A percentile compares a stretch with the other conserved stretches of the same genome.
phyloP scores from a whole-genome alignment of 1,140 invertebrate species.

The Ceratina australensis region DNA sequence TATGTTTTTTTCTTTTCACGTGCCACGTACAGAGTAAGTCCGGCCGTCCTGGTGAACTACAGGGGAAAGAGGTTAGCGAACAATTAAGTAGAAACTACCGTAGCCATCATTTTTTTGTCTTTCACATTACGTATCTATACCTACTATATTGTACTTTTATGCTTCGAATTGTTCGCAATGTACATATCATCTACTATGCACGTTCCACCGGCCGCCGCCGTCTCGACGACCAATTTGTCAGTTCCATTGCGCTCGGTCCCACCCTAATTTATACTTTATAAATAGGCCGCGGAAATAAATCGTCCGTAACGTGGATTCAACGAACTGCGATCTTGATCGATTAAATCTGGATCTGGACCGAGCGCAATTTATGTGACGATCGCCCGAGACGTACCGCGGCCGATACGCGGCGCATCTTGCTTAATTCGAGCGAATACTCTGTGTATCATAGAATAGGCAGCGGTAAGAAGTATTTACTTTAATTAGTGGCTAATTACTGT shows the following conservation, averaged over 20 bases:
- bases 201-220: no score
- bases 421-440: conserved; percentile 64
- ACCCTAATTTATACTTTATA: no score
- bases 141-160: background rate
- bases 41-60: conserved; percentile 79
- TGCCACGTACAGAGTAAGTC: conserved; percentile 69
- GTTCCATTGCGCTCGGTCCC: no score
- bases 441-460: conserved; percentile 43
- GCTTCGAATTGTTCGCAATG: background rate
- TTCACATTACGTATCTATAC: background rate
- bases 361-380: background rate
- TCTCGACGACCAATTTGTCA: no score
- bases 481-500: background rate
- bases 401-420: conserved; percentile 41
- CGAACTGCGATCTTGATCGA: no score
- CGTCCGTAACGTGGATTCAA: no score
- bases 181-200: background rate
- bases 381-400: conserved; percentile 8
- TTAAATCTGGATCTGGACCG: background rate
- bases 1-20: conserved; percentile 55
- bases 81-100: conserved; percentile 5
- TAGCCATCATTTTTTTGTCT: conserved; percentile 29
- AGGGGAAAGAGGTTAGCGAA: conserved; percentile 79
- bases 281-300: no score
- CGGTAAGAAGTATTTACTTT: conserved; percentile 48